Conservation (phyloP, 1,140 invertebrate genomes). For the Anastatus disparis region DNA sequence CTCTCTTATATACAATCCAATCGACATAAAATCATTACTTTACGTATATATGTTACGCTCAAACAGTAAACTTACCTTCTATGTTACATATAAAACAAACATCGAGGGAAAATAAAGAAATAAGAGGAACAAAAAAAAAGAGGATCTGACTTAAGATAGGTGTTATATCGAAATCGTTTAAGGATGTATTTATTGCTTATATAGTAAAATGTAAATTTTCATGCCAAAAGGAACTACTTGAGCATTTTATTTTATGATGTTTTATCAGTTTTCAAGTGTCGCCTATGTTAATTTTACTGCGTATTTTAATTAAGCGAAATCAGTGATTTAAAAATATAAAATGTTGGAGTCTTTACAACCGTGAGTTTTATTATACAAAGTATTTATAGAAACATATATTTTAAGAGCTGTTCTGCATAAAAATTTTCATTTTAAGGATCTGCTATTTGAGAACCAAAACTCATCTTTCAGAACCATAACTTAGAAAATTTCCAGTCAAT, state of each 20-base stretch:
- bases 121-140: background rate
- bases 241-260: background rate
- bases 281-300: background rate
- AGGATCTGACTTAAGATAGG: background rate
- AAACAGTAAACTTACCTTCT: background rate
- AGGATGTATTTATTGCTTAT: too few species aligned
- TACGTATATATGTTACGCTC: background rate
- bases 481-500: too few species aligned
- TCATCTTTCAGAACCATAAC: too few species aligned
- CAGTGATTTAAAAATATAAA: too few species aligned
- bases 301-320: too few species aligned
- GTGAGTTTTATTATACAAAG: too few species aligned
- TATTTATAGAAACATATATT: too few species aligned
- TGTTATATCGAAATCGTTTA: background rate
- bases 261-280: background rate
- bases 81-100: conserved; percentile 14
- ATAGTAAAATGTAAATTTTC: too few species aligned
- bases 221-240: background rate
- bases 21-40: conserved; percentile 23
- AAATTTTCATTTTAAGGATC: too few species aligned
- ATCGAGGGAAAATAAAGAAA: background rate
- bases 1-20: background rate
- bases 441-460: too few species aligned
- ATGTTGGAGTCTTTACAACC: too few species aligned
- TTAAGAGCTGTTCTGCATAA: too few species aligned